Conservation (phyloP, 2,888 invertebrate genomes). For the Ischnura elegans region DNA sequence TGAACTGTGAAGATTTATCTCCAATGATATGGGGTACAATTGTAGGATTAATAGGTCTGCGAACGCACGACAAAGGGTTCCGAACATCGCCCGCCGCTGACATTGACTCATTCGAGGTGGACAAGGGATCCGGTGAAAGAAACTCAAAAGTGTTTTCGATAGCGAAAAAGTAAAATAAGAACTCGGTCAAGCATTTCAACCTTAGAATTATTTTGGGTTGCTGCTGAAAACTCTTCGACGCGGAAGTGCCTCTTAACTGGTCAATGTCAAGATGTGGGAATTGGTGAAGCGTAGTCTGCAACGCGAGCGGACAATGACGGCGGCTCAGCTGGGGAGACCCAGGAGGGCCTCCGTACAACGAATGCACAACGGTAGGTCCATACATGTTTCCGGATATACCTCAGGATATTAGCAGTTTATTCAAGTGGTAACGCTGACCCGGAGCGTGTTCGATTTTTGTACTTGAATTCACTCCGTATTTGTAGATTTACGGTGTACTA, state of each 20-base stretch:
- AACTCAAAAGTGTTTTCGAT: background rate
- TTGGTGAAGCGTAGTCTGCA: slow-evolving; percentile 46
- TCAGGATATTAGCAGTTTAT: background rate
- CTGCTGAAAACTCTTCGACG: background rate
- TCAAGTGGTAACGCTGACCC: too few species aligned
- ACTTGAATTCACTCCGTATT: too few species aligned
- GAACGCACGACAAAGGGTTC: background rate
- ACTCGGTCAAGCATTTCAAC: background rate
- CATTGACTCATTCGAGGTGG: background rate
- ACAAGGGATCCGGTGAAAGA: background rate
- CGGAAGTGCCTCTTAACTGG: background rate
- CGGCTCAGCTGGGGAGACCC: slow-evolving; percentile 35
- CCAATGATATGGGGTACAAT: background rate
- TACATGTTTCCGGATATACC: background rate
- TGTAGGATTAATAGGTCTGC: background rate
- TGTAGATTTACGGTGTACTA: too few species aligned
- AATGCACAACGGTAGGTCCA: slow-evolving; percentile 40
- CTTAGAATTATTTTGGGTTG: background rate
- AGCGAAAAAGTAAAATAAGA: background rate
- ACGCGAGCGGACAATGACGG: slow-evolving; percentile 49
- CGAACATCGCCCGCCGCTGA: background rate
- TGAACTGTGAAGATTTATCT: background rate
- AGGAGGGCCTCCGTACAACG: slow-evolving; percentile 41
- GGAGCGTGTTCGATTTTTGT: too few species aligned
- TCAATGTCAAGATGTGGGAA: slow-evolving; percentile 59